These are phyloP conservation scores for Molanna angustata DNA, from an alignment of 2,888 invertebrate species.

Conservation along the genomic window DNA sequence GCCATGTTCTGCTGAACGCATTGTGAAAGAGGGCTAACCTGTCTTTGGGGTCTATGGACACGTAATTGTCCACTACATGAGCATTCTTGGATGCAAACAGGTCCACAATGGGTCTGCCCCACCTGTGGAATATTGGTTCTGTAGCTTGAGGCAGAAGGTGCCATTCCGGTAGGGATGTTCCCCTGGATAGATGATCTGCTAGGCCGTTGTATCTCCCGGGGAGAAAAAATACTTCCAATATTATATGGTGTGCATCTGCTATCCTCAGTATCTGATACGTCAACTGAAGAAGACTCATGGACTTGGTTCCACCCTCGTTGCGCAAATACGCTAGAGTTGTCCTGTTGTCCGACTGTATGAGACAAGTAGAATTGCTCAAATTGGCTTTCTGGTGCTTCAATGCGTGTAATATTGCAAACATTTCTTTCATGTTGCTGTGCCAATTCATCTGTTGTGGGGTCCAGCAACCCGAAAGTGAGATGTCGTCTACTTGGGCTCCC, in stretches of 20 bases:
- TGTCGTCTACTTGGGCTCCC: slow-evolving; percentile 5
- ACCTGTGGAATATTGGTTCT: slow-evolving; percentile 12
- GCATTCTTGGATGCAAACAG: slow-evolving; percentile 18
- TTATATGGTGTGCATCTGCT: neutral
- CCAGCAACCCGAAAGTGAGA: slow-evolving; percentile 5
- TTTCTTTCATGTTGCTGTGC: slow-evolving; percentile 5
- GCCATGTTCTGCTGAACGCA: slow-evolving; percentile 35
- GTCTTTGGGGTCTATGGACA: slow-evolving; percentile 17
- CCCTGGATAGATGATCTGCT: slow-evolving; percentile 18
- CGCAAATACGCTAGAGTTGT: slow-evolving; percentile 33
- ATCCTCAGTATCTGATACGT: slow-evolving; percentile 1
- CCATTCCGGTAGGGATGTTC: slow-evolving; percentile 15
- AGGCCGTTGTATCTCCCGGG: slow-evolving; percentile 21
- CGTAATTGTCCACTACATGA: slow-evolving; percentile 12
- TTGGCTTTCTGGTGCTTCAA: slow-evolving; percentile 3
- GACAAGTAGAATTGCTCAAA: slow-evolving; percentile 11
- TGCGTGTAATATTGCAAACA: neutral
- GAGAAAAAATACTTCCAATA: slow-evolving; percentile 10
- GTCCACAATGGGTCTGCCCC: slow-evolving; percentile 22
- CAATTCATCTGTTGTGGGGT: slow-evolving; percentile 6
- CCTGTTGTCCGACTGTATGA: slow-evolving; percentile 33
- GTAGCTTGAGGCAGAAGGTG: slow-evolving; percentile 4
- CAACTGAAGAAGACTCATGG: neutral
- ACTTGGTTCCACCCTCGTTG: slow-evolving; percentile 18
- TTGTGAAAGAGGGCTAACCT: slow-evolving; percentile 27